Percentiles rank a stretch among this genome's conserved stretches.
Conservation (phyloP, 1,140 invertebrate species). For the Atopsyche davidsoni region DNA sequence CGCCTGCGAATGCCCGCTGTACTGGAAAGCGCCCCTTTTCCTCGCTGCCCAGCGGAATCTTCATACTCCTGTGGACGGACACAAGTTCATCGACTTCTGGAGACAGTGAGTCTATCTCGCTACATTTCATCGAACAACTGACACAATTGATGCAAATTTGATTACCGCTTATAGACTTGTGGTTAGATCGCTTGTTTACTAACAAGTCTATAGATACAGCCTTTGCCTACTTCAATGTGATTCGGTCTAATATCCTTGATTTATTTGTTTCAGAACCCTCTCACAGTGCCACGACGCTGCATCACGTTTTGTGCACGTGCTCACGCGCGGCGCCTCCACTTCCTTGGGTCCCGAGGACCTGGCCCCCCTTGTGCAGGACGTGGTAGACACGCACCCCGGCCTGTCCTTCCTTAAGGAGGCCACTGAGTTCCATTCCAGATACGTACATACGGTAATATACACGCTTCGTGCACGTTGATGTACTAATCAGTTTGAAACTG, state of each 20-base stretch:
- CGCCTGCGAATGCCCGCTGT: constrained; percentile 78
- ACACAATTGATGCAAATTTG: background rate
- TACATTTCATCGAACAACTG: background rate
- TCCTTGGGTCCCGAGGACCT: constrained; percentile 80
- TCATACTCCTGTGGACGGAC: constrained; percentile 62
- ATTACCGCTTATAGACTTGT: too few species aligned
- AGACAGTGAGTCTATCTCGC: constrained; percentile 63
- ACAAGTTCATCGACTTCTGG: constrained; percentile 85
- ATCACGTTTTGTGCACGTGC: constrained; percentile 82
- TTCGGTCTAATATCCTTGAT: too few species aligned
- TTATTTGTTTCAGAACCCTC: constrained; percentile 57
- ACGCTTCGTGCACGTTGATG: too few species aligned
- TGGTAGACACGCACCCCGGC: constrained; percentile 98
- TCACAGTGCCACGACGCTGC: constrained; percentile 80
- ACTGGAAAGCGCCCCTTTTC: constrained; percentile 93
- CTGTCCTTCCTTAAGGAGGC: constrained; percentile 95
- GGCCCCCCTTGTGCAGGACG: constrained; percentile 90
- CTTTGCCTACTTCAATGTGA: too few species aligned
- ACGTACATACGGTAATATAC: constrained; percentile 84
- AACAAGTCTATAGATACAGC: too few species aligned
- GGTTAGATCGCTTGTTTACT: too few species aligned
- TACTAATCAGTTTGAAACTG: too few species aligned
- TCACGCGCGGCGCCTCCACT: constrained; percentile 60
- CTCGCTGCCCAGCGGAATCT: constrained; percentile 65
- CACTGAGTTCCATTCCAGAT: constrained; percentile 97